Percentiles rank a stretch among this genome's conserved stretches.
phyloP scores from a whole-genome alignment of 2,888 invertebrate genomes.

The Anticlea derivata region DNA sequence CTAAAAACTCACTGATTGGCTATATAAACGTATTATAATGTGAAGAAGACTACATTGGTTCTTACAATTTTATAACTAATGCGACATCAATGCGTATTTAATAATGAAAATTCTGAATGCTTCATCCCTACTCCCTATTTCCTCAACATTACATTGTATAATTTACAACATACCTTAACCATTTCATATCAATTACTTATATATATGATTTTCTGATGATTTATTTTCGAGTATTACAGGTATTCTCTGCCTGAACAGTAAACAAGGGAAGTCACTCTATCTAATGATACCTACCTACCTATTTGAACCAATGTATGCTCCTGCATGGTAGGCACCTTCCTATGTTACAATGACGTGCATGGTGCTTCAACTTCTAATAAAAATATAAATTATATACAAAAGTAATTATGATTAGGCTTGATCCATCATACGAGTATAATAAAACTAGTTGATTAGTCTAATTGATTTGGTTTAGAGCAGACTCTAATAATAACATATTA shows the following conservation, averaged over 20 bases:
- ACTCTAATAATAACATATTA: too few species aligned
- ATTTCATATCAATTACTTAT: conserved; percentile 12
- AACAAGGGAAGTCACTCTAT: conserved; percentile 58
- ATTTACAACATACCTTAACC: conserved; percentile 1
- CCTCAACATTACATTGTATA: conserved; percentile 2
- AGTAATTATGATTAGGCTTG: too few species aligned
- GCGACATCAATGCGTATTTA: conserved; percentile 13
- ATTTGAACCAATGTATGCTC: conserved; percentile 53
- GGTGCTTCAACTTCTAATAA: neutral
- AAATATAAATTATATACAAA: neutral
- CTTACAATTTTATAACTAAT: conserved; percentile 29
- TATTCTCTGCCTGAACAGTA: conserved; percentile 47
- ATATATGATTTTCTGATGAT: conserved; percentile 15
- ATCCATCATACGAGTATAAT: too few species aligned
- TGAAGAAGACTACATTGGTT: conserved; percentile 51
- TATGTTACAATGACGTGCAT: conserved; percentile 38
- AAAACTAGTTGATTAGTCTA: too few species aligned
- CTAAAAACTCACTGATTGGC: conserved; percentile 51
- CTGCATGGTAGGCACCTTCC: conserved; percentile 42
- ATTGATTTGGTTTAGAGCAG: too few species aligned
- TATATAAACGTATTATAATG: conserved; percentile 41
- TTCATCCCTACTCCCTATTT: neutral
- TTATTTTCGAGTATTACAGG: conserved; percentile 61
- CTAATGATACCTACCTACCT: conserved; percentile 38
- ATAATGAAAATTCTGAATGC: conserved; percentile 12